phyloP scores from a whole-genome alignment of 1,140 invertebrate species.

The Drosophila hydei region DNA sequence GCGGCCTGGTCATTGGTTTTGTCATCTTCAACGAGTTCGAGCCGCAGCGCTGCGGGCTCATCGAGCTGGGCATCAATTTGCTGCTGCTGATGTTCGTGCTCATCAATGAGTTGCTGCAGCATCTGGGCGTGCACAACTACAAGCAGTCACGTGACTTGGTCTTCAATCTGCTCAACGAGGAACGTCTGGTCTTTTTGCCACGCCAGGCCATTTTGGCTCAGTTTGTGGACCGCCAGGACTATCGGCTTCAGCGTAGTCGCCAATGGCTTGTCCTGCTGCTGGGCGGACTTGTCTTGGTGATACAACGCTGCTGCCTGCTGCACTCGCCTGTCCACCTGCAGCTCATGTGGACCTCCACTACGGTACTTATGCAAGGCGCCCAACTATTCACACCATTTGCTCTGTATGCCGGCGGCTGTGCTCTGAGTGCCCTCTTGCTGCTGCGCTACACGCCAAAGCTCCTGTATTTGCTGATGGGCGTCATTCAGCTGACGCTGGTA shows the following conservation, averaged over 20 bases:
- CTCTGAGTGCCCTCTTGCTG: conserved; percentile 57
- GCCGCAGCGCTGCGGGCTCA: conserved; percentile 58
- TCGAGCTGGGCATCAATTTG: conserved; percentile 54
- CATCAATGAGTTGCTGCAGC: conserved; percentile 72
- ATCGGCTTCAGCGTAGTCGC: conserved; percentile 49
- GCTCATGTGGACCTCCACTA: conserved; percentile 67
- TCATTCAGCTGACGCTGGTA: conserved; percentile 69
- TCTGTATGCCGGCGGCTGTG: conserved; percentile 59
- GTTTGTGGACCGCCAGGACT: conserved; percentile 66
- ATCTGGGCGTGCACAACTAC: conserved; percentile 63
- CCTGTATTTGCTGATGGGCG: conserved; percentile 71
- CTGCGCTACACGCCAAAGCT: conserved; percentile 71
- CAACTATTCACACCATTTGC: conserved; percentile 61
- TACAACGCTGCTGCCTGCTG: conserved; percentile 52
- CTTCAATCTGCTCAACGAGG: conserved; percentile 76
- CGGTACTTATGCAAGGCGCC: conserved; percentile 41
- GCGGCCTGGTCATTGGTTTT: conserved; percentile 63
- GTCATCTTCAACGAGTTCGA: conserved; percentile 77
- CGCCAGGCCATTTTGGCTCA: conserved; percentile 64
- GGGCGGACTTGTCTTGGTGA: conserved; percentile 45
- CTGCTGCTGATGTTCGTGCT: conserved; percentile 52
- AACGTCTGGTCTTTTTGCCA: conserved; percentile 64
- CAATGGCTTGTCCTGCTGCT: conserved; percentile 68
- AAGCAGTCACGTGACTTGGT: conserved; percentile 71
- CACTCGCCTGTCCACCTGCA: conserved; percentile 66